phyloP scores from a whole-genome alignment of 2,797 vertebrate genomes.

The Mormyrops boulengeri region DNA sequence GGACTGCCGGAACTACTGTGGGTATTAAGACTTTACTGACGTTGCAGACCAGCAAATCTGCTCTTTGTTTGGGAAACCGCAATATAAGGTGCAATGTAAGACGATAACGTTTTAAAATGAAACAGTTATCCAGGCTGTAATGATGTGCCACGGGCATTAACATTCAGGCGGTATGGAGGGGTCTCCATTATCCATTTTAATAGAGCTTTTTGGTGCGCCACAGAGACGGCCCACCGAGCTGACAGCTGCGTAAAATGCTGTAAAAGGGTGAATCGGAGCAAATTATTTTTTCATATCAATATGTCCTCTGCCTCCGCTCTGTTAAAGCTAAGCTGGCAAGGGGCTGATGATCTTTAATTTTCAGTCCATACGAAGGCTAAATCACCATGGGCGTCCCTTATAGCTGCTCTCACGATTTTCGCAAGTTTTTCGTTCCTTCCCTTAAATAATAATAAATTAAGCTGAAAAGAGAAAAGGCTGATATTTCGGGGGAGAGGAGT shows the following conservation, averaged over 20 bases:
- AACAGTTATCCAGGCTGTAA: not conserved
- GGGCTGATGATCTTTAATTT: conserved; percentile 1
- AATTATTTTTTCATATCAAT: conserved; percentile 9
- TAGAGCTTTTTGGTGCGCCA: not conserved
- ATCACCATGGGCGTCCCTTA: not conserved
- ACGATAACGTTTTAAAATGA: not conserved
- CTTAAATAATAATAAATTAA: conserved; percentile 7
- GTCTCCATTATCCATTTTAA: conserved; percentile 2
- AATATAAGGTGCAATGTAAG: not conserved
- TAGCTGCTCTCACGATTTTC: not conserved
- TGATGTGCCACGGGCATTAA: not conserved
- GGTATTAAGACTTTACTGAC: not conserved
- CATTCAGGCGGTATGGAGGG: not conserved
- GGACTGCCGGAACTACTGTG: not conserved
- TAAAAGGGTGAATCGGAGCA: conserved; percentile 16
- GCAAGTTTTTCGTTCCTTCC: not conserved
- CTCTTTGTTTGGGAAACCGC: conserved; percentile 21
- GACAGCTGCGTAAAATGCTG: conserved; percentile 5
- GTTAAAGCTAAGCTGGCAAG: conserved; percentile 5
- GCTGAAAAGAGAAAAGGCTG: not conserved
- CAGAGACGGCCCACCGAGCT: not conserved
- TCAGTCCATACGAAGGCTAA: not conserved
- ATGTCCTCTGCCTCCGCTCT: conserved; percentile 10
- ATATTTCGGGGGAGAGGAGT: not conserved
- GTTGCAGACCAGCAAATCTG: conserved; percentile 4